These are phyloP conservation scores for Pedetes capensis DNA, from an alignment of 2,113 vertebrate genomes.

Conservation along the genomic window DNA sequence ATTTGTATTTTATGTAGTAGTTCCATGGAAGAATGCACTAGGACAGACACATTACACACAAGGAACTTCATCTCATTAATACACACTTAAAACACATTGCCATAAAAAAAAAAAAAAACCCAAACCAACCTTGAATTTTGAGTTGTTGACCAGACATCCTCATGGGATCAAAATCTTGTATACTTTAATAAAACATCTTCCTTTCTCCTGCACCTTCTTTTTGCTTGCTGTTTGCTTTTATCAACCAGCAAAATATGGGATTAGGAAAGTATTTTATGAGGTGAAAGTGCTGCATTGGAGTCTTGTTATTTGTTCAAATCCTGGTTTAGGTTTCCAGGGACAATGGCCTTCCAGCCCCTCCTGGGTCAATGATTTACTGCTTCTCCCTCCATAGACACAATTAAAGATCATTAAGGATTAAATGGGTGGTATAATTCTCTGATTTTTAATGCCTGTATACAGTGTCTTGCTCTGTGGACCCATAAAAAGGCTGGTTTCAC, in stretches of 20 bases:
- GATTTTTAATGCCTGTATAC: constrained; percentile 68
- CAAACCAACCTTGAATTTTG: constrained; percentile 40
- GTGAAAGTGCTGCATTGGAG: constrained; percentile 81
- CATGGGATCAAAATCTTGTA: constrained; percentile 30
- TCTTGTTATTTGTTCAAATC: constrained; percentile 84
- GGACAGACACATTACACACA: constrained; percentile 82
- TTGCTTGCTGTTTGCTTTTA: constrained; percentile 67
- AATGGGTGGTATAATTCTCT: constrained; percentile 63
- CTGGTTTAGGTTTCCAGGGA: constrained; percentile 76
- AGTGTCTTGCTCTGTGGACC: constrained; percentile 69
- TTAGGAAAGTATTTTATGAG: constrained; percentile 72
- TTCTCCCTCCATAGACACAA: constrained; percentile 75
- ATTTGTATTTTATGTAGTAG: constrained; percentile 92
- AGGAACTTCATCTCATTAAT: constrained; percentile 75
- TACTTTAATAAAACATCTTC: not conserved
- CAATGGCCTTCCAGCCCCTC: constrained; percentile 75
- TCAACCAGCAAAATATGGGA: constrained; percentile 67
- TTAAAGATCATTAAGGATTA: constrained; percentile 78
- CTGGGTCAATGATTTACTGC: constrained; percentile 74
- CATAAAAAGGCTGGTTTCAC: constrained; percentile 60
- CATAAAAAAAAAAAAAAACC: not conserved
- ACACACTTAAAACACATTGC: constrained; percentile 72
- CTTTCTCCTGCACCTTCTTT: not conserved
- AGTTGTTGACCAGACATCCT: constrained; percentile 67
- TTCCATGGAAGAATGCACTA: constrained; percentile 85